phyloP scores from a whole-genome alignment of 2,113 vertebrate genomes.

The Marcusenius ussheri region DNA sequence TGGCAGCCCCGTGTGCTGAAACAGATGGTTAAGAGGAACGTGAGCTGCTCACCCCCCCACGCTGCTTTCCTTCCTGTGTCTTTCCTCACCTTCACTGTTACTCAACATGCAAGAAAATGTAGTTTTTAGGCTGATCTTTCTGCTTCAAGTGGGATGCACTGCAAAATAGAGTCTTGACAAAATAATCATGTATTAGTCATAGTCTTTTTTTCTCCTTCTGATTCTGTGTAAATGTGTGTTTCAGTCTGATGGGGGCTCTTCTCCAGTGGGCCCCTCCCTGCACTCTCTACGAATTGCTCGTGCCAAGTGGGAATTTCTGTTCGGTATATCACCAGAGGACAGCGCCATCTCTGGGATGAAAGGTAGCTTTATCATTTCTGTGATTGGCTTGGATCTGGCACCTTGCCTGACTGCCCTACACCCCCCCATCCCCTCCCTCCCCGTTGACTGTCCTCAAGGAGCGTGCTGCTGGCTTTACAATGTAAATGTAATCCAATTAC shows the following conservation, averaged over 20 bases:
- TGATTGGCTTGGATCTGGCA: neutral
- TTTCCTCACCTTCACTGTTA: conserved; percentile 1
- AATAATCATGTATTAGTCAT: neutral
- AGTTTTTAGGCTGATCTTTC: neutral
- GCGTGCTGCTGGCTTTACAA: conserved; percentile 29
- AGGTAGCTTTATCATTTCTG: conserved; percentile 25
- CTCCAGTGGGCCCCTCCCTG: conserved; percentile 55
- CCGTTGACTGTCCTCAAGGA: conserved; percentile 26
- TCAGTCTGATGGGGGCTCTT: conserved; percentile 54
- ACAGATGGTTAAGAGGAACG: neutral
- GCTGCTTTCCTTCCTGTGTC: neutral
- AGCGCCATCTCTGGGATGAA: neutral
- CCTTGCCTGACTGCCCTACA: neutral
- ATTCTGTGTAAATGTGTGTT: neutral
- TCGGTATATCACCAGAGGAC: conserved; percentile 58
- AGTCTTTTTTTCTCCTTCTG: neutral
- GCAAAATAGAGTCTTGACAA: neutral
- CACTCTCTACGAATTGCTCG: conserved; percentile 81
- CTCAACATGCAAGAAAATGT: neutral
- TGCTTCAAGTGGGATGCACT: neutral
- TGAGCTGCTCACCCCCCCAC: neutral
- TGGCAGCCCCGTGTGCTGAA: neutral
- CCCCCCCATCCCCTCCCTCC: neutral
- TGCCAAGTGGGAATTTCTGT: conserved; percentile 97
- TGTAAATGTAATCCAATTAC: conserved; percentile 48